Conservation (phyloP, 2,888 invertebrate genomes). For the Phengaris alcon region DNA sequence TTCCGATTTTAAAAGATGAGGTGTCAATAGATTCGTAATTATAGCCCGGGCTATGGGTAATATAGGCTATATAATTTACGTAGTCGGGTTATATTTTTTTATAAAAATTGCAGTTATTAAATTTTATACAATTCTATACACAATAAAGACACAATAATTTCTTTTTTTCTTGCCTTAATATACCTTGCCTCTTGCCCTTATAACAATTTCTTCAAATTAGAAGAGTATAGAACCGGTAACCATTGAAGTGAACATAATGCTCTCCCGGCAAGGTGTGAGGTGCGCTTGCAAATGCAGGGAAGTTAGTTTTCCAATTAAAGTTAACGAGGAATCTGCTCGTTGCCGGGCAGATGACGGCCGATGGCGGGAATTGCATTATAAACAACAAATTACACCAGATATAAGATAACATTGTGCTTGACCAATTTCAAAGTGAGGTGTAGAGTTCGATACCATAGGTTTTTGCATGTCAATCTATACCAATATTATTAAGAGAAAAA, state of each 20-base stretch:
- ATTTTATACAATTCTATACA: too few relatives aligned
- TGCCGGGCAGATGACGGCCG: neutral
- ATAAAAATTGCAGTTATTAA: too few relatives aligned
- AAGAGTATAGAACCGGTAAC: neutral
- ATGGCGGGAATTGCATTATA: constrained; percentile 1
- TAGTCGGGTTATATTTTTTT: too few relatives aligned
- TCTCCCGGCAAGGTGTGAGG: neutral
- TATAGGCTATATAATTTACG: too few relatives aligned
- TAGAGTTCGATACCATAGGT: neutral
- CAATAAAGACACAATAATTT: too few relatives aligned
- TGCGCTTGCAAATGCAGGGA: constrained; percentile 10
- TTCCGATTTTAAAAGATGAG: too few relatives aligned
- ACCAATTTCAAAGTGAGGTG: neutral
- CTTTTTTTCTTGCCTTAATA: too few relatives aligned
- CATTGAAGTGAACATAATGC: neutral
- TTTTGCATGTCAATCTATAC: too few relatives aligned
- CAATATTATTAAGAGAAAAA: too few relatives aligned
- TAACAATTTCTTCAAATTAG: neutral
- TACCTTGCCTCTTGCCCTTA: too few relatives aligned
- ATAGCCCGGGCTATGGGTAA: too few relatives aligned
- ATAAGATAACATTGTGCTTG: neutral
- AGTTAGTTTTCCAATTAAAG: constrained; percentile 12
- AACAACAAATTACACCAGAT: constrained; percentile 12
- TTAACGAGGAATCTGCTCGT: neutral
- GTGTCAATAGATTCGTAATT: too few relatives aligned